Percentiles rank a stretch among this genome's conserved stretches.
phyloP scores from a whole-genome alignment of 1,140 invertebrate species.

The Tetramorium simillimum region DNA sequence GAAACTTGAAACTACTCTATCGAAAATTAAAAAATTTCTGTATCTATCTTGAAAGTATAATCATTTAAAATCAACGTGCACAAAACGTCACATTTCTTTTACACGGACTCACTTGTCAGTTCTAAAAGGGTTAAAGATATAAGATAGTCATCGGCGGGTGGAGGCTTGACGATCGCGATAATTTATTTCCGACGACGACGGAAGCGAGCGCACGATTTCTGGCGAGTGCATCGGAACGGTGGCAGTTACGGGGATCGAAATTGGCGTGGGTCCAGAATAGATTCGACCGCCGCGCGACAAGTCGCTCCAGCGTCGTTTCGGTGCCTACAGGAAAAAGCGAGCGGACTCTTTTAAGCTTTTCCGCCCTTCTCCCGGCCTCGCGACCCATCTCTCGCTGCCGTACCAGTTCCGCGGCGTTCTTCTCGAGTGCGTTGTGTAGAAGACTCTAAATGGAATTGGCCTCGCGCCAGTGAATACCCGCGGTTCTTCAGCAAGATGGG shows the following conservation, averaged over 20 bases:
- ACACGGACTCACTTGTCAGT: too few relatives aligned
- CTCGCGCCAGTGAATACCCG: constrained; percentile 68
- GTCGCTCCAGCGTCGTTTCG: constrained; percentile 52
- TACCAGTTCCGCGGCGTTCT: neutral
- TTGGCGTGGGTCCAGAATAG: constrained; percentile 61
- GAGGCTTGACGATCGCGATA: neutral
- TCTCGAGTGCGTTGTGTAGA: constrained; percentile 66
- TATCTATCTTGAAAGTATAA: neutral
- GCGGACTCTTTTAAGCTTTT: constrained; percentile 49
- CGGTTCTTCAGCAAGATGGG: constrained; percentile 63
- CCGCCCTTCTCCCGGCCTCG: constrained; percentile 19
- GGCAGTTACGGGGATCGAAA: constrained; percentile 48
- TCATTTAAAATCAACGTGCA: neutral
- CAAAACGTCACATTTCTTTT: neutral
- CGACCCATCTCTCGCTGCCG: neutral
- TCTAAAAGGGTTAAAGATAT: constrained; percentile 1
- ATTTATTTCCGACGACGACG: constrained; percentile 56
- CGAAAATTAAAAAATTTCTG: neutral
- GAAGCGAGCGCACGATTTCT: constrained; percentile 50
- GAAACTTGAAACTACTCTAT: neutral
- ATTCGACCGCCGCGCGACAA: constrained; percentile 51
- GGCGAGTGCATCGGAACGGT: constrained; percentile 9
- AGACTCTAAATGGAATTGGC: constrained; percentile 73
- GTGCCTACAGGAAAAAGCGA: constrained; percentile 53
- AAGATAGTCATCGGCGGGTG: neutral